Conservation (phyloP, 2,888 invertebrate species). For the Eulithis prunata region DNA sequence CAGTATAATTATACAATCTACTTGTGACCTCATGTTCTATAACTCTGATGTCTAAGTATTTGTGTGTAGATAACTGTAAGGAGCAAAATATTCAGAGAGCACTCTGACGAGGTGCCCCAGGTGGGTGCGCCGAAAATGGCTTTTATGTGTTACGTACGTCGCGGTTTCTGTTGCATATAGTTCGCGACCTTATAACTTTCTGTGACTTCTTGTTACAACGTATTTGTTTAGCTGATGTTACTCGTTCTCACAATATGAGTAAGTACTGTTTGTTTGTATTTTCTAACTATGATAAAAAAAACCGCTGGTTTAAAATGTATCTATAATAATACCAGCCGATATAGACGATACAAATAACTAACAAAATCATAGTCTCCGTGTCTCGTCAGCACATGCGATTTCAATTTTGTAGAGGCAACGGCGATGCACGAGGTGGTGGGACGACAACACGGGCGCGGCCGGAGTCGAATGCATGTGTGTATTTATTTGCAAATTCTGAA, state of each 20-base stretch:
- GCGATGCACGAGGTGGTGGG: slow-evolving; percentile 67
- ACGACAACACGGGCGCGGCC: slow-evolving; percentile 46
- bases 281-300: not conserved
- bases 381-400: slow-evolving; percentile 73
- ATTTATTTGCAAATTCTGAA: slow-evolving; percentile 82
- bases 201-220: slow-evolving; percentile 34
- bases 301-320: not conserved
- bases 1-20: not conserved
- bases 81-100: slow-evolving; percentile 41
- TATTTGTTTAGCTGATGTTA: slow-evolving; percentile 10
- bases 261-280: not conserved
- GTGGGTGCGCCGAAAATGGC: slow-evolving; percentile 69
- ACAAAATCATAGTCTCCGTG: slow-evolving; percentile 64
- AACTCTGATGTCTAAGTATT: slow-evolving; percentile 22
- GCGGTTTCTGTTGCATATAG: slow-evolving; percentile 46
- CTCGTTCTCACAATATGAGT: not conserved
- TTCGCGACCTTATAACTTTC: slow-evolving; percentile 41
- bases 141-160: slow-evolving; percentile 64
- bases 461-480: slow-evolving; percentile 70
- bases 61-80: slow-evolving; percentile 35
- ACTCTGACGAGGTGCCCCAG: slow-evolving; percentile 52
- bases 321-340: not conserved
- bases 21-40: not conserved
- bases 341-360: slow-evolving; percentile 43
- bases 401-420: slow-evolving; percentile 74